Percentiles rank a stretch among this genome's conserved stretches.
phyloP scores from a whole-genome alignment of 2,888 invertebrate species.

The Chrysolina oricalcia region DNA sequence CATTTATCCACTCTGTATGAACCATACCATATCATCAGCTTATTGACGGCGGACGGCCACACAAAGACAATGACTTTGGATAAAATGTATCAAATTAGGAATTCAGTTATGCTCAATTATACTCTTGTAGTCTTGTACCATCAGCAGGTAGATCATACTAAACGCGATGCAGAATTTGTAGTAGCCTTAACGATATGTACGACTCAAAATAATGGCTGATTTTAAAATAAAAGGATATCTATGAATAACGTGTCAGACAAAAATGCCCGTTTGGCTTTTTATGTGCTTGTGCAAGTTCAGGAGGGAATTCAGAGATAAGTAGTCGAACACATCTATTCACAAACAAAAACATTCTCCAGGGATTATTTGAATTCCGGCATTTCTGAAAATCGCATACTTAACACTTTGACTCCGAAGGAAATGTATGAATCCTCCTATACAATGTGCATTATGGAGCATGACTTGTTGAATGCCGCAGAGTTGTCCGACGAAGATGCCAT shows the following conservation, averaged over 20 bases:
- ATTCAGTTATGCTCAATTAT: not conserved
- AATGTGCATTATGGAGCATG: constrained; percentile 60
- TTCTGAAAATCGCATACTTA: constrained; percentile 42
- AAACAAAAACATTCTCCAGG: constrained; percentile 49
- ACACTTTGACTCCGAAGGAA: constrained; percentile 55
- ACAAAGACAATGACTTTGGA: constrained; percentile 8
- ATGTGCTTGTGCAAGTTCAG: constrained; percentile 3
- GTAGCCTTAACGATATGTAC: not conserved
- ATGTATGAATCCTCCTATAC: constrained; percentile 51
- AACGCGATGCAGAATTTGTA: not conserved
- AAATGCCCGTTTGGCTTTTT: not conserved
- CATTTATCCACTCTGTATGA: not conserved
- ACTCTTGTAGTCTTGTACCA: not conserved
- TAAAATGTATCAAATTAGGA: constrained; percentile 7
- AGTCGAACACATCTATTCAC: constrained; percentile 43
- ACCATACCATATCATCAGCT: not conserved
- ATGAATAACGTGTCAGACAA: not conserved
- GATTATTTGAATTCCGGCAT: constrained; percentile 43
- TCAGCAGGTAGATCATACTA: not conserved
- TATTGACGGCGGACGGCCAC: not conserved
- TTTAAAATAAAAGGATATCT: too few species aligned
- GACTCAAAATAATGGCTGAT: too few species aligned
- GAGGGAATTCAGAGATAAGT: not conserved
- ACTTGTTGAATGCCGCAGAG: constrained; percentile 57
- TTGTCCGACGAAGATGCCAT: constrained; percentile 8